Percentiles rank a stretch among this genome's conserved stretches.
Evolutionary conservation across 2,888 invertebrate species (phyloP).

Genomic region (Tigriopus californicus): DNA sequence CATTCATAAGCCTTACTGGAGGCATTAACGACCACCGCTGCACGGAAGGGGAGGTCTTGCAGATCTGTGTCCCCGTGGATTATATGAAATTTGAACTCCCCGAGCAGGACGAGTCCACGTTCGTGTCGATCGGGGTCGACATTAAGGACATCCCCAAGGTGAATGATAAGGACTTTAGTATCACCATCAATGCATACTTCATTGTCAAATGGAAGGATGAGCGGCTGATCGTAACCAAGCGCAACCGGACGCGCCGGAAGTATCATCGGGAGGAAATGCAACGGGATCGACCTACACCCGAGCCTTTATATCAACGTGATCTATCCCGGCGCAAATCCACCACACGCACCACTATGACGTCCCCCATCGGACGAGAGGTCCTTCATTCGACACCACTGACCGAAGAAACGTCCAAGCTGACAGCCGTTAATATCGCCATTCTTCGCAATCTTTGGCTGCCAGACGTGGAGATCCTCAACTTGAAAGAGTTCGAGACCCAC

Average conservation of each 20-base stretch:
- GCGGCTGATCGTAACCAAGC: slow-evolving; percentile 1
- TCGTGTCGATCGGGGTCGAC: slow-evolving; percentile 12
- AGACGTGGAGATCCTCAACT: slow-evolving; percentile 14
- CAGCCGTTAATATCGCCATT: slow-evolving; percentile 9
- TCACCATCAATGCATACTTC: slow-evolving; percentile 14
- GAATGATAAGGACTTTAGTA: slow-evolving; percentile 13
- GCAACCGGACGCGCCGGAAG: not conserved
- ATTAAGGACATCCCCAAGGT: slow-evolving; percentile 15
- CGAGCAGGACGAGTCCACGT: slow-evolving; percentile 8
- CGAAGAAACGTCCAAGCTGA: not conserved
- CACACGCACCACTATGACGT: no score
- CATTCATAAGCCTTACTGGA: not conserved
- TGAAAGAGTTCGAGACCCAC: slow-evolving; percentile 12
- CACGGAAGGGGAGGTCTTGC: not conserved
- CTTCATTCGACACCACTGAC: not conserved
- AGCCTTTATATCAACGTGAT: no score
- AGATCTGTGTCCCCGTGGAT: slow-evolving; percentile 11
- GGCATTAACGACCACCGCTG: not conserved
- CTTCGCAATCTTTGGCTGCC: slow-evolving; percentile 14
- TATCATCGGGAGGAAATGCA: no score
- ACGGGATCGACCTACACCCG: no score
- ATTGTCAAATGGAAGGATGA: slow-evolving; percentile 14
- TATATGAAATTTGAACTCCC: slow-evolving; percentile 13
- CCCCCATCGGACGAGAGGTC: not conserved
- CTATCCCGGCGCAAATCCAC: no score